Evolutionary conservation across 2,797 vertebrate genomes (phyloP).

Genomic region (Xenops minutus): DNA sequence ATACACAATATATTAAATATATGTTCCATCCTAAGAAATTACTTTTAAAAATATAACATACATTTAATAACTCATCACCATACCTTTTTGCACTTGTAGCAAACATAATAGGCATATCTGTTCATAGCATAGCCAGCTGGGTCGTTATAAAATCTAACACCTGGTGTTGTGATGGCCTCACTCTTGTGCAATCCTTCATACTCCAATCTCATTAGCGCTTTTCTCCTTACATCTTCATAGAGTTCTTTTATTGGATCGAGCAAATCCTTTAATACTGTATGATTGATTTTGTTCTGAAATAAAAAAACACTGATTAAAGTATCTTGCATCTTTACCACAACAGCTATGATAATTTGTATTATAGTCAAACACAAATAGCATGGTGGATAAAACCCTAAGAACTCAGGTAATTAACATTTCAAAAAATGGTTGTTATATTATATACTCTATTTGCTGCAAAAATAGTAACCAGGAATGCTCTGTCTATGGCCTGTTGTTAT

Average conservation of each 20-base stretch:
- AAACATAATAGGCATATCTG: slow-evolving; percentile 98
- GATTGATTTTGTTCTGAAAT: slow-evolving; percentile 98
- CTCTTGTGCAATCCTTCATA: slow-evolving; percentile 98
- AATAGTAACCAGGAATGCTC: background rate
- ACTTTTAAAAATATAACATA: background rate
- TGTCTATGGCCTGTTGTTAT: background rate
- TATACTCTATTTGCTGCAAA: background rate
- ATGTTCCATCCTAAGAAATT: background rate
- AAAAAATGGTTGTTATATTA: background rate
- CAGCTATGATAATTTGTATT: background rate
- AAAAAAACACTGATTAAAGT: background rate
- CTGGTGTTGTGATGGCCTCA: slow-evolving; percentile 95
- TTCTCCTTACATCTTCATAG: slow-evolving; percentile 96
- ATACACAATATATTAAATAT: background rate
- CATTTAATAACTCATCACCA: background rate
- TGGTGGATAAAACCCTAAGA: background rate
- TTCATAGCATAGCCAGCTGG: slow-evolving; percentile 99
- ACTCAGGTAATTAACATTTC: background rate
- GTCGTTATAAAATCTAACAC: slow-evolving; percentile 98
- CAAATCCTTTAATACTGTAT: slow-evolving; percentile 94
- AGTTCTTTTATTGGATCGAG: slow-evolving; percentile 98
- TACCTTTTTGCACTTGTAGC: slow-evolving; percentile 99
- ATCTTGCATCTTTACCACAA: background rate
- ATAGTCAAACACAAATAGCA: background rate
- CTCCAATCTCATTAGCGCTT: slow-evolving; percentile 96